Conservation (phyloP, 2,888 invertebrate genomes). For the Philonicus albiceps region DNA sequence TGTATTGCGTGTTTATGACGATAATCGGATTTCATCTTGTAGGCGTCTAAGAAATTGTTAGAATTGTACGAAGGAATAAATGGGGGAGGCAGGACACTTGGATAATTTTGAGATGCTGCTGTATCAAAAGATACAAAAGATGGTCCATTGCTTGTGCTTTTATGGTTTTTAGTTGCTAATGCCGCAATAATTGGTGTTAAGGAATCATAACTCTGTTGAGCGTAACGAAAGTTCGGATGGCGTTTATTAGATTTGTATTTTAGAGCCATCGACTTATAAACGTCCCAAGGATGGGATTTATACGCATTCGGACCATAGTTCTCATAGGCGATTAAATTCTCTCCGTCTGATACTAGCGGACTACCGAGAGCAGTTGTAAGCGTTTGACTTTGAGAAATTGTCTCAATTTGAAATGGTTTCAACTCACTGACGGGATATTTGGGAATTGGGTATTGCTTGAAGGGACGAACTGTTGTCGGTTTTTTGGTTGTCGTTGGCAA, state of each 20-base stretch:
- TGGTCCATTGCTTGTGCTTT: background rate
- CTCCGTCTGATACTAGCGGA: conserved; percentile 35
- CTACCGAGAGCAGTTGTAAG: conserved; percentile 59
- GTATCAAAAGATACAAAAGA: background rate
- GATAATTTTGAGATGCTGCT: conserved; percentile 1
- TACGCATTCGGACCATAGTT: background rate
- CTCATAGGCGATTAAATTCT: conserved; percentile 5
- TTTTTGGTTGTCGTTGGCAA: background rate
- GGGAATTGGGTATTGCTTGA: conserved; percentile 50
- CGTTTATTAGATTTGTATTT: conserved; percentile 36
- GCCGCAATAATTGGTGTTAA: conserved; percentile 20
- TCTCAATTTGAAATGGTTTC: conserved; percentile 55
- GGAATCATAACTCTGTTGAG: background rate
- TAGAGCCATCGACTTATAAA: conserved; percentile 48
- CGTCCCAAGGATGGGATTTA: conserved; percentile 47
- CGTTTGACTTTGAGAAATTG: conserved; percentile 60
- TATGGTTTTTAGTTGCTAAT: background rate
- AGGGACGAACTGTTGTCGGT: background rate
- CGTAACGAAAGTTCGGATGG: background rate
- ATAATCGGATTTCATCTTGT: conserved; percentile 12
- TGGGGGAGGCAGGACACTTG: background rate
- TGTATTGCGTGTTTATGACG: background rate
- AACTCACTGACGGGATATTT: conserved; percentile 43
- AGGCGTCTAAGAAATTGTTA: background rate
- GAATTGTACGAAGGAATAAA: background rate